Base-by-base conservation (phyloP, 2,797 vertebrate species). In the Eutrigla gurnardus region DNA sequence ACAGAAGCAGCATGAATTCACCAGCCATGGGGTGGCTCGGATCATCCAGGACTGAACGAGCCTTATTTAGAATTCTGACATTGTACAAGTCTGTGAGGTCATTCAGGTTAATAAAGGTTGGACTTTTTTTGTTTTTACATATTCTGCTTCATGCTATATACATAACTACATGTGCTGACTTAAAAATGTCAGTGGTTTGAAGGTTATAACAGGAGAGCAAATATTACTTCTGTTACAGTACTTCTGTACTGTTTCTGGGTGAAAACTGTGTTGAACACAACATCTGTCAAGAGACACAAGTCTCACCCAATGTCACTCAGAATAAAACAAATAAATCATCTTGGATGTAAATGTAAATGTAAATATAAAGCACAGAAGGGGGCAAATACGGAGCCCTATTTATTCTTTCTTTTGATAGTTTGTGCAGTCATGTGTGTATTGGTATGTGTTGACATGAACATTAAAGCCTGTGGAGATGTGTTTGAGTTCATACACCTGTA, bases 401-500 rank as follows among this genome's bases (percentile, higher is more conserved):
- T 15, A 5, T 14, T 36, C n/a, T 5, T 36, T 43, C 33, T n/a
- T 64, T 25, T 2, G 15, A 3, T 17, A 18, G 0, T 47, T 7
- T 49, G 49, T 11, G 39, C 17, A 15, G 13, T 49, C 47, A 25
- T 70, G 62, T 8, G 25, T 17, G 2, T 70, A 8, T 50, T 18
- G 17, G 17, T 49, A n/a, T 49, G 45, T 62, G 49, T 67, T 63
- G 32, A 40, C 32, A 33, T 54, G 57, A 17, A 9, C 8, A 45
- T 25, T 6, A 10, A 58, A 45, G 37, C 5, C 15, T 39, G 47
- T 60, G 18, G 7, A n/a, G 6, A 37, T 18, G 59, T 58, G 72
- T 45, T 66, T 57, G 62, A 13, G 43, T 9, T 43, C 54, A 33
- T 52, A 37, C 55, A 66, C 42, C 5, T 53, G 78, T 57, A 8